A percentile compares a stretch with the other conserved stretches of the same genome.
Evolutionary conservation across 2,888 invertebrate species (phyloP).

Genomic region (Phengaris alcon): DNA sequence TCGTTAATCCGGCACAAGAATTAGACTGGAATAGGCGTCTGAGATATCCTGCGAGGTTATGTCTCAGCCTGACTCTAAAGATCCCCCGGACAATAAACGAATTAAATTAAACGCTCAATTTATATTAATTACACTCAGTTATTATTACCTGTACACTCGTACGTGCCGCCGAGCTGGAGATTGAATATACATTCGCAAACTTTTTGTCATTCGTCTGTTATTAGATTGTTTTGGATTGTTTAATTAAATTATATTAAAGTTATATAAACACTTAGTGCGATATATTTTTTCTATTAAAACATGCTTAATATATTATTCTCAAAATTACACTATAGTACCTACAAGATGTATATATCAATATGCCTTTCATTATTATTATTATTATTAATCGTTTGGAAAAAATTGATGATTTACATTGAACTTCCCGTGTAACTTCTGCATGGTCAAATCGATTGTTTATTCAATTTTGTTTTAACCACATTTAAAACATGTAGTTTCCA

Average conservation of each 20-base stretch:
- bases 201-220: constrained; percentile 10
- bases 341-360: no score
- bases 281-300: not conserved
- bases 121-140: constrained; percentile 20
- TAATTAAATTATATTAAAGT: constrained; percentile 6
- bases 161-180: constrained; percentile 13
- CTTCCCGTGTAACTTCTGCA: no score
- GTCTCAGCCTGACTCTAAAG: constrained; percentile 13
- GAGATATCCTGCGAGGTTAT: constrained; percentile 31
- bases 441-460: no score
- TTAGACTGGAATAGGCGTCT: constrained; percentile 33
- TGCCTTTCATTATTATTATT: no score
- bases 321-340: no score
- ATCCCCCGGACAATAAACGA: constrained; percentile 15
- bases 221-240: not conserved
- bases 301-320: not conserved
- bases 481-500: no score
- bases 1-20: constrained; percentile 36
- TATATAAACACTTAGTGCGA: not conserved
- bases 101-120: constrained; percentile 14
- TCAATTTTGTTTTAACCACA: no score
- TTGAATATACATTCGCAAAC: constrained; percentile 14
- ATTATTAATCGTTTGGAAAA: no score
- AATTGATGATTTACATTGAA: no score
- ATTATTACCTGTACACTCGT: not conserved